A percentile compares a stretch with the other conserved stretches of the same genome.
Conservation (phyloP, 2,888 invertebrate genomes). For the Ganaspis brasiliensis region DNA sequence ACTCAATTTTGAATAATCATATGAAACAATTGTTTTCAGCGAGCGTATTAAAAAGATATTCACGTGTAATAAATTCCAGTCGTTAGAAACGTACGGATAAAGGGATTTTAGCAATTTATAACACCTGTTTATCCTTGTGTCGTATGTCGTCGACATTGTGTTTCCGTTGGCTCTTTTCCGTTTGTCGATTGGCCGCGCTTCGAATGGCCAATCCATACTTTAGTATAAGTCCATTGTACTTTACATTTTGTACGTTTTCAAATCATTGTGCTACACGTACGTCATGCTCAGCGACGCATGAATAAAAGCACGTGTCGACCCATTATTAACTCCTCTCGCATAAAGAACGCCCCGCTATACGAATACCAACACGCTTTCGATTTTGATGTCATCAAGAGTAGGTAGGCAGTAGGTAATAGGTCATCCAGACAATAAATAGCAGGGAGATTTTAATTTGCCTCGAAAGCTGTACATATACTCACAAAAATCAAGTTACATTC, state of each 20-base stretch:
- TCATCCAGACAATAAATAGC: background rate
- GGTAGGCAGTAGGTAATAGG: constrained; percentile 12
- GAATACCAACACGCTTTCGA: constrained; percentile 24
- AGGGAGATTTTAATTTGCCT: background rate
- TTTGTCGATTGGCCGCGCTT: constrained; percentile 21
- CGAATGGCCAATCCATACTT: constrained; percentile 31
- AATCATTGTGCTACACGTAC: constrained; percentile 31
- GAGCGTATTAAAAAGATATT: background rate
- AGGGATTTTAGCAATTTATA: constrained; percentile 29
- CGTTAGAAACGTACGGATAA: constrained; percentile 7
- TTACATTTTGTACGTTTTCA: constrained; percentile 23
- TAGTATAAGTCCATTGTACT: constrained; percentile 30
- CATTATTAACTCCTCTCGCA: constrained; percentile 40
- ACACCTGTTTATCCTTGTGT: constrained; percentile 39
- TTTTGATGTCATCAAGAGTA: constrained; percentile 33
- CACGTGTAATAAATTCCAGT: constrained; percentile 22
- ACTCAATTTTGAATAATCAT: too few relatives aligned
- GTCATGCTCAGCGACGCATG: constrained; percentile 41
- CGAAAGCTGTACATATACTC: background rate
- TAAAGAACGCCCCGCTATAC: constrained; percentile 21
- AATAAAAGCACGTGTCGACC: constrained; percentile 42
- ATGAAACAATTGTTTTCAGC: too few relatives aligned
- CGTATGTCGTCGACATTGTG: constrained; percentile 22
- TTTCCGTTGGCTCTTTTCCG: constrained; percentile 35
- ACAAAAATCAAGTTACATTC: constrained; percentile 6